Conservation (phyloP, 2,888 invertebrate genomes). For the Philaethria dido region DNA sequence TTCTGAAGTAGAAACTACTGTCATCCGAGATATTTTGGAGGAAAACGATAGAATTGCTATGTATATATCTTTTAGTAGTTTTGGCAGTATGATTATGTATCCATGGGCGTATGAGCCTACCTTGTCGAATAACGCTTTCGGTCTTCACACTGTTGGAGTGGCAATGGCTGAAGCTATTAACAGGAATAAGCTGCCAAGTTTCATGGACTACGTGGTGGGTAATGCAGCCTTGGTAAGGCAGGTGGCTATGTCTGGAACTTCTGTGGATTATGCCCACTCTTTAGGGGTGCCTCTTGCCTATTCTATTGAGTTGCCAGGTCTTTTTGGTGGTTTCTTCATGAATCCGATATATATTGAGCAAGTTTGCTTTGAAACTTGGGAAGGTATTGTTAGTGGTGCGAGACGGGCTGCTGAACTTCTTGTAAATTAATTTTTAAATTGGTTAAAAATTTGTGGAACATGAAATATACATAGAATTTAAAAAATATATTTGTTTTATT, state of each 20-base stretch:
- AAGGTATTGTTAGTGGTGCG: conserved; percentile 28
- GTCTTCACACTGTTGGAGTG: conserved; percentile 70
- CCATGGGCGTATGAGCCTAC: conserved; percentile 86
- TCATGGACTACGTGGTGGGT: conserved; percentile 79
- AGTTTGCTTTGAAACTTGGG: conserved; percentile 85
- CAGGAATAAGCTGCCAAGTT: conserved; percentile 54
- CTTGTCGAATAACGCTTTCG: conserved; percentile 75
- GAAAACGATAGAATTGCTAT: conserved; percentile 79
- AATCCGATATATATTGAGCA: conserved; percentile 79
- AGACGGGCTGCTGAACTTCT: conserved; percentile 2
- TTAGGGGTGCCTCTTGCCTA: conserved; percentile 83
- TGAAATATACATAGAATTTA: not conserved
- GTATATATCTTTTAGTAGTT: conserved; percentile 86
- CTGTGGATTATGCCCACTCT: conserved; percentile 86
- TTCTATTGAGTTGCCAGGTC: conserved; percentile 86
- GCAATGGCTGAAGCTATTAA: conserved; percentile 70
- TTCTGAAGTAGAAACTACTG: conserved; percentile 86
- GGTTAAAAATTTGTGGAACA: too few species aligned
- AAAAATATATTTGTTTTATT: not conserved
- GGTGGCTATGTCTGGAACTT: conserved; percentile 85
- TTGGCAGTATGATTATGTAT: conserved; percentile 87
- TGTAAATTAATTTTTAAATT: not conserved
- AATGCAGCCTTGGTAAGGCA: conserved; percentile 76
- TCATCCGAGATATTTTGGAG: conserved; percentile 83
- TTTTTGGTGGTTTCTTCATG: conserved; percentile 81